Evolutionary conservation across 1,140 invertebrate species (phyloP).

Genomic region (Drosophila dunni): DNA sequence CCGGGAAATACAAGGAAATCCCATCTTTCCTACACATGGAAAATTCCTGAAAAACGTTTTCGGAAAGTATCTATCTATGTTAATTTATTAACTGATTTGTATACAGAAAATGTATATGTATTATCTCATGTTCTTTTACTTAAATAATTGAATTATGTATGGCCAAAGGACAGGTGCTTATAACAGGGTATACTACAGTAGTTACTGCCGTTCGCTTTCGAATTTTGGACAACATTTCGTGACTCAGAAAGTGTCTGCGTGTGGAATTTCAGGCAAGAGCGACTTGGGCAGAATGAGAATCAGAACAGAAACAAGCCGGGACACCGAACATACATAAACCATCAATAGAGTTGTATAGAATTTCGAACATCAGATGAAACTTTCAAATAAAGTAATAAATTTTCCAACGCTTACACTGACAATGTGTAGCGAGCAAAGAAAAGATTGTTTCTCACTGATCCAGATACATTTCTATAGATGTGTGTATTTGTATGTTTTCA

Average conservation of each 20-base stretch:
- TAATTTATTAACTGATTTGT: no score
- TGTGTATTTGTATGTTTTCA: constrained; percentile 6
- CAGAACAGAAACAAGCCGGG: neutral
- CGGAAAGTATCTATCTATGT: no score
- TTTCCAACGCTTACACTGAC: constrained; percentile 27
- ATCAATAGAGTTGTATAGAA: constrained; percentile 54
- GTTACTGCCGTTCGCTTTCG: no score
- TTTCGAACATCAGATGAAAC: constrained; percentile 28
- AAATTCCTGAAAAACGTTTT: no score
- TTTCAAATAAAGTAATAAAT: constrained; percentile 62
- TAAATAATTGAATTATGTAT: no score
- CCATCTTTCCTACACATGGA: no score
- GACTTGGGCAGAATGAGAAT: neutral
- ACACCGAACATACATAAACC: neutral
- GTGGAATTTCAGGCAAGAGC: neutral
- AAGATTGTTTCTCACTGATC: constrained; percentile 43
- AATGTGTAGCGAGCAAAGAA: constrained; percentile 40
- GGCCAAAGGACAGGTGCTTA: no score
- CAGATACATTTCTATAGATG: constrained; percentile 16
- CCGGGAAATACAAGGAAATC: no score
- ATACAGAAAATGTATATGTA: no score
- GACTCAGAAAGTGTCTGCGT: neutral
- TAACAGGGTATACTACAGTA: no score
- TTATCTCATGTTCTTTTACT: no score
- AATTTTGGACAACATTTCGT: constrained; percentile 11